These are phyloP conservation scores for Spinibarbus caldwelli DNA, from an alignment of 2,797 vertebrate genomes.

Conservation along the genomic window DNA sequence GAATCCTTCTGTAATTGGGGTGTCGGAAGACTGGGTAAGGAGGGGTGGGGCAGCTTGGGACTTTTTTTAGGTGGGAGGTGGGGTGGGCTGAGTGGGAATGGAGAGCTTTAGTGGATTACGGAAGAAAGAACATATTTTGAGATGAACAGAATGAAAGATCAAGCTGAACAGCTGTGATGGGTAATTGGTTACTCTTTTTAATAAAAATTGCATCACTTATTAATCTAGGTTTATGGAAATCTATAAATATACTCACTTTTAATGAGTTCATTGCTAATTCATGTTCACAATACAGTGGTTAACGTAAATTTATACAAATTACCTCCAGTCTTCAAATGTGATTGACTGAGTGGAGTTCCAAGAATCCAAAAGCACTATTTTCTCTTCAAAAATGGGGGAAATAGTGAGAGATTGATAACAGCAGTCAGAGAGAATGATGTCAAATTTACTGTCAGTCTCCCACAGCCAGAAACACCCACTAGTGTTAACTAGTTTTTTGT, in stretches of 20 bases:
- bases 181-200: background rate
- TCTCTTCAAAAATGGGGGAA: background rate
- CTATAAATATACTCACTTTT: background rate
- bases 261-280: background rate
- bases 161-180: background rate
- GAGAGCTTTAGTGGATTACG: slow-evolving; percentile 7
- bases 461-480: background rate
- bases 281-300: background rate
- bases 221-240: background rate
- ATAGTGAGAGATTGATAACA: background rate
- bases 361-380: background rate
- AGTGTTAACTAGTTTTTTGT: background rate
- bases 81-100: background rate
- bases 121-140: slow-evolving; percentile 4
- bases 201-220: background rate
- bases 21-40: slow-evolving; percentile 31
- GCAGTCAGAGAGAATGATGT: background rate
- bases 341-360: background rate
- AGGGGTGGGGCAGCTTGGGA: slow-evolving; percentile 12
- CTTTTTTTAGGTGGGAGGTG: slow-evolving; percentile 29
- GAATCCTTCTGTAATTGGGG: slow-evolving; percentile 60
- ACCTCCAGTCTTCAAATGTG: background rate
- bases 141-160: background rate
- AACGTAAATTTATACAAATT: background rate
- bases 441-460: background rate